Evolutionary conservation across 2,113 vertebrate genomes (phyloP).

Genomic region (Psammodynastes pulverulentus): DNA sequence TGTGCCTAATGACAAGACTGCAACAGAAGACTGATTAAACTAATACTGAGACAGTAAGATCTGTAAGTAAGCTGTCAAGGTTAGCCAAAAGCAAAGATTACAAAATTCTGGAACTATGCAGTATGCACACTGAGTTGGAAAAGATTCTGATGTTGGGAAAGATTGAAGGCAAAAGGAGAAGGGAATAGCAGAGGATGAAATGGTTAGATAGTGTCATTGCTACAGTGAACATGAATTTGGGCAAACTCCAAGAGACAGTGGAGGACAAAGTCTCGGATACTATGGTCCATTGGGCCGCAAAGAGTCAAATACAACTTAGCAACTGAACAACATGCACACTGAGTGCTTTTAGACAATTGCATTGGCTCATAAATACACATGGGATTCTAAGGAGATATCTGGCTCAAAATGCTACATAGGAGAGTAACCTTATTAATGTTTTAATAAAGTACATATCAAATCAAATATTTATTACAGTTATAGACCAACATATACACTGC

Average conservation of each 20-base stretch:
- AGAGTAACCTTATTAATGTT: neutral
- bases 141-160: neutral
- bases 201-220: neutral
- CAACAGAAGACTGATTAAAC: neutral
- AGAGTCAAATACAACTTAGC: neutral
- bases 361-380: neutral
- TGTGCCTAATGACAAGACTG: neutral
- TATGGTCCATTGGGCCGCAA: neutral
- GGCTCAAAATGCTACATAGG: neutral
- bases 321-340: neutral
- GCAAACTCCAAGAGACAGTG: neutral
- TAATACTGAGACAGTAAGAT: neutral
- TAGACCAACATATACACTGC: neutral
- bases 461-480: neutral
- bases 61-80: neutral
- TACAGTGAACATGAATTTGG: neutral
- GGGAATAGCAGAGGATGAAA: neutral
- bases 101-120: neutral
- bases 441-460: neutral
- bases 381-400: neutral
- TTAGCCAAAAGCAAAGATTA: neutral
- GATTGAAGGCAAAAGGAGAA: neutral
- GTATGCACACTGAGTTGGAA: neutral
- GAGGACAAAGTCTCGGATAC: neutral
- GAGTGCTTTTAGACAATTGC: neutral